phyloP scores from a whole-genome alignment of 2,797 vertebrate genomes.

The Trematomus bernacchii region DNA sequence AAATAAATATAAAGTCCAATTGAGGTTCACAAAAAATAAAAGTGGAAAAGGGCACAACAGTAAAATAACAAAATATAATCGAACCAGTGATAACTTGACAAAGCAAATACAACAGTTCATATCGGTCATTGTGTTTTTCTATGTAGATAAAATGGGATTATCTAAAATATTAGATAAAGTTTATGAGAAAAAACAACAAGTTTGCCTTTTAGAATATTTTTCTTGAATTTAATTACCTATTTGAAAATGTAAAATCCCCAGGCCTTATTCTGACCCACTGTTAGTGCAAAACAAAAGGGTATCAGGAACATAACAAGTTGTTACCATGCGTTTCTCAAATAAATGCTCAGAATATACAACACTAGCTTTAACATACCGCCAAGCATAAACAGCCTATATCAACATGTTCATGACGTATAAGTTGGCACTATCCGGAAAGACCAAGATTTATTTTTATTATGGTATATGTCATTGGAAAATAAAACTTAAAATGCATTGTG shows the following conservation, averaged over 20 bases:
- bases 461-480: not conserved
- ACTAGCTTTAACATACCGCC: not conserved
- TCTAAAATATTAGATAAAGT: not conserved
- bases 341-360: not conserved
- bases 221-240: not conserved
- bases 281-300: not conserved
- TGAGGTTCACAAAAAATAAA: not conserved
- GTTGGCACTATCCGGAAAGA: not conserved
- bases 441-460: not conserved
- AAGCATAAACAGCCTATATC: not conserved
- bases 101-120: not conserved
- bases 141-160: not conserved
- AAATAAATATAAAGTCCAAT: too few species aligned
- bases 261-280: not conserved
- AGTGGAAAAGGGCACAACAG: too few species aligned
- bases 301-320: not conserved
- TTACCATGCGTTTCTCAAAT: not conserved
- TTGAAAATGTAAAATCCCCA: not conserved
- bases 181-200: not conserved
- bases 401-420: not conserved
- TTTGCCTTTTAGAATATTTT: not conserved
- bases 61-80: not conserved
- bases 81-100: not conserved
- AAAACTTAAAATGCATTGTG: not conserved
- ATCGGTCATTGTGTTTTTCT: too few species aligned